Evolutionary conservation across 2,888 invertebrate genomes (phyloP).

Genomic region (Nymphalis urticae): DNA sequence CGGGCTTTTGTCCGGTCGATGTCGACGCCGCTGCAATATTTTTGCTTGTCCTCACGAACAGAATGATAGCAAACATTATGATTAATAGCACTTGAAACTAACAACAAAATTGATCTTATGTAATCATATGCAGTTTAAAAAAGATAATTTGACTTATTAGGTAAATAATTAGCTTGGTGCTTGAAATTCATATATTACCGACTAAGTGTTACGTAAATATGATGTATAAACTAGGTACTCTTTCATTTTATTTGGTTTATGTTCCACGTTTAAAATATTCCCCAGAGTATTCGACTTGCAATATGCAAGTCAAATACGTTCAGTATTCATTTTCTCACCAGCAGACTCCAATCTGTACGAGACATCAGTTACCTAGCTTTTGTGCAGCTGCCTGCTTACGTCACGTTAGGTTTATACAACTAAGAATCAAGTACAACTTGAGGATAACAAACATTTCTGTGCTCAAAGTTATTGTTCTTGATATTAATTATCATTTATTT

Average conservation of each 20-base stretch:
- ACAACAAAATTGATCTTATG: not conserved
- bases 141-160: not conserved
- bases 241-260: too few relatives aligned
- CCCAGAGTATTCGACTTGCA: too few relatives aligned
- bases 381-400: not conserved
- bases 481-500: too few relatives aligned
- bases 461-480: too few relatives aligned
- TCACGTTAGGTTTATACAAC: not conserved
- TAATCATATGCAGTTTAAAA: not conserved
- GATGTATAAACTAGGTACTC: too few relatives aligned
- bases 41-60: not conserved
- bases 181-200: not conserved
- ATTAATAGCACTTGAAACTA: constrained; percentile 1
- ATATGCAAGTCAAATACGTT: not conserved
- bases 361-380: not conserved
- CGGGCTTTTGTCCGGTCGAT: constrained; percentile 3
- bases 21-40: constrained; percentile 7
- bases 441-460: too few relatives aligned
- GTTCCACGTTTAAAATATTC: too few relatives aligned
- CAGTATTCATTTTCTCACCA: not conserved
- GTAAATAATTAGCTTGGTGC: too few relatives aligned
- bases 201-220: not conserved
- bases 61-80: constrained; percentile 5
- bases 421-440: not conserved
- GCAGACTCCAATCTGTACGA: constrained; percentile 2